Conservation (phyloP, 2,113 vertebrate genomes). For the Bubalus kerabau region DNA sequence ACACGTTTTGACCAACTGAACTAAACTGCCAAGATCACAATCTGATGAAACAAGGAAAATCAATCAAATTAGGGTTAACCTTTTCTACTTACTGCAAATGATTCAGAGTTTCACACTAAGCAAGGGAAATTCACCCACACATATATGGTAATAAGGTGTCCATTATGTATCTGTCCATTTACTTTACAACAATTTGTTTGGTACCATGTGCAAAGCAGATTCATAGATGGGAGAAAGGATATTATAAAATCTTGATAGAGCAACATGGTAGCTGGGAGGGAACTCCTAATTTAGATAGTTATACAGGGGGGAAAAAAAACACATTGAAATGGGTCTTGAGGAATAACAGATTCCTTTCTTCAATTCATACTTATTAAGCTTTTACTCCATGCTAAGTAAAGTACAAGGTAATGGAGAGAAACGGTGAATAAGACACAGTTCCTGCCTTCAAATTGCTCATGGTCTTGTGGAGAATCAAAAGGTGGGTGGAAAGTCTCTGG, state of each 20-base stretch:
- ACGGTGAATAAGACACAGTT: neutral
- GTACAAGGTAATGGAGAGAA: neutral
- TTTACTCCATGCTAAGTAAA: neutral
- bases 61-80: neutral
- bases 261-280: neutral
- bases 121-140: neutral
- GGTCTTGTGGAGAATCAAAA: neutral
- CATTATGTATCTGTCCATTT: neutral
- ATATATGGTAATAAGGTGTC: neutral
- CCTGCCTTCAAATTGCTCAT: neutral
- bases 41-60: neutral
- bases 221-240: neutral
- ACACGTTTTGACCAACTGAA: neutral
- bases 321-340: neutral
- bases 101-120: neutral
- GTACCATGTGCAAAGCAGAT: neutral
- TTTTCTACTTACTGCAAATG: neutral
- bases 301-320: neutral
- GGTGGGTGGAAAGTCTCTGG: neutral
- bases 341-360: neutral
- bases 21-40: neutral
- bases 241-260: neutral
- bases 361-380: neutral
- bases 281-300: neutral
- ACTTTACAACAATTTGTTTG: neutral